phyloP scores from a whole-genome alignment of 2,113 vertebrate species.

The Oryzias woworae region DNA sequence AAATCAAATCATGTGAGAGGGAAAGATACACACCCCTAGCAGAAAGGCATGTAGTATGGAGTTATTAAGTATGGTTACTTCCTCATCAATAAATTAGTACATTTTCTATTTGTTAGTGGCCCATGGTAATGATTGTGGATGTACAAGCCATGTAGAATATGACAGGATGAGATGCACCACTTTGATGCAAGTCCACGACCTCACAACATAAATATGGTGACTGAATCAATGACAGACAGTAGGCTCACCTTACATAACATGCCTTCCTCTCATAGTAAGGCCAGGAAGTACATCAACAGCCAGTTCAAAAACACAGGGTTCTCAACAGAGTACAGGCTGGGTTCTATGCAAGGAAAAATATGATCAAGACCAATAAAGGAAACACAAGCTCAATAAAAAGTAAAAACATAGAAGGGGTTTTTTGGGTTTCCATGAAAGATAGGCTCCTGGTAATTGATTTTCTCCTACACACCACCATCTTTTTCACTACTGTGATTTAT shows the following conservation, averaged over 20 bases:
- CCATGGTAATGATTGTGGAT: no score
- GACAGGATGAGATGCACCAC: conserved; percentile 7
- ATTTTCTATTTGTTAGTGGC: neutral
- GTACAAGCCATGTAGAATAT: neutral
- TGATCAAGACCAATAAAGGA: conserved; percentile 41
- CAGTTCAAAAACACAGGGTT: conserved; percentile 42
- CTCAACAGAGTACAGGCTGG: conserved; percentile 38
- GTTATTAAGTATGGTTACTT: neutral
- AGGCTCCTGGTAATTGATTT: conserved; percentile 23
- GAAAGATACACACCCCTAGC: no score
- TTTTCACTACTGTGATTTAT: conserved; percentile 1
- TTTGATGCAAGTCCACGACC: conserved; percentile 45
- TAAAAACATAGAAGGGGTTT: conserved; percentile 3
- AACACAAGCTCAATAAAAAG: conserved; percentile 26
- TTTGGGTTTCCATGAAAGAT: conserved; percentile 1
- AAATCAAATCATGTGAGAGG: no score
- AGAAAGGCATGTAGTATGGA: no score
- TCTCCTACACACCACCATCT: conserved; percentile 25
- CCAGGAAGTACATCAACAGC: conserved; percentile 62
- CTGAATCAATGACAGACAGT: conserved; percentile 53
- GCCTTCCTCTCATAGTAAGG: conserved; percentile 52
- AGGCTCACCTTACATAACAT: conserved; percentile 44
- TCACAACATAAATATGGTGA: conserved; percentile 38
- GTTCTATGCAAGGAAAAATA: conserved; percentile 43
- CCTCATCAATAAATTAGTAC: neutral